These are phyloP conservation scores for Eilema sororculum DNA, from an alignment of 2,888 invertebrate genomes.

Conservation along the genomic window DNA sequence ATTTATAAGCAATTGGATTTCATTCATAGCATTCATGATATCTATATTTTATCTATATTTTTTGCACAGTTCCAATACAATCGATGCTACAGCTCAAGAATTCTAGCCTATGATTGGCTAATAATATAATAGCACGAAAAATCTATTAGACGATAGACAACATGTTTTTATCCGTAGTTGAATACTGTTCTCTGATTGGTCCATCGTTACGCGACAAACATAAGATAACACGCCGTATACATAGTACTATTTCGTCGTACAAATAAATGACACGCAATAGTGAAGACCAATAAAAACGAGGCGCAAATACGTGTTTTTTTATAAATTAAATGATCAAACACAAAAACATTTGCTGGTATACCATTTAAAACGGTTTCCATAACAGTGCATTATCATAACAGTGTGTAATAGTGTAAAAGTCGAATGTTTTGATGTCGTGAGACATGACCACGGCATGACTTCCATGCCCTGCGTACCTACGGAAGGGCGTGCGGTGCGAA, in stretches of 20 bases:
- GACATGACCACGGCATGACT: slow-evolving; percentile 85
- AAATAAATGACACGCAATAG: slow-evolving; percentile 86
- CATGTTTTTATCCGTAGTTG: slow-evolving; percentile 30
- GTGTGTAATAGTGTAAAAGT: slow-evolving; percentile 64
- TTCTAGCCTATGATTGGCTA: slow-evolving; percentile 47
- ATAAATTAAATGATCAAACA: slow-evolving; percentile 74
- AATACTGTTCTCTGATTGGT: slow-evolving; percentile 51
- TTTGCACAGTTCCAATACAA: slow-evolving; percentile 36
- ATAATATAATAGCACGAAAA: slow-evolving; percentile 36
- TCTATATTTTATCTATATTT: neutral
- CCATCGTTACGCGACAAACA: slow-evolving; percentile 44
- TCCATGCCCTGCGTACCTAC: slow-evolving; percentile 86
- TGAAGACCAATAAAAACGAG: slow-evolving; percentile 82
- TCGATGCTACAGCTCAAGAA: slow-evolving; percentile 42
- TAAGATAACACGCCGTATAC: slow-evolving; percentile 52
- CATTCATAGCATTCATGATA: neutral
- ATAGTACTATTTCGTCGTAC: slow-evolving; percentile 78
- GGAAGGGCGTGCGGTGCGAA: slow-evolving; percentile 84
- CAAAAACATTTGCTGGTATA: slow-evolving; percentile 69
- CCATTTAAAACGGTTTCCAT: slow-evolving; percentile 62
- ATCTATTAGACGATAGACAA: slow-evolving; percentile 42
- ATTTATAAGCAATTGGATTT: neutral
- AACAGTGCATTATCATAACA: slow-evolving; percentile 57
- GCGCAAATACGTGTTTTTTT: slow-evolving; percentile 81
- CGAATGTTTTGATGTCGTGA: slow-evolving; percentile 82